A percentile compares a stretch with the other conserved stretches of the same genome.
Evolutionary conservation across 92 coral and sea anemone species (phyloP).

Genomic region (Paramuricea clavata): DNA sequence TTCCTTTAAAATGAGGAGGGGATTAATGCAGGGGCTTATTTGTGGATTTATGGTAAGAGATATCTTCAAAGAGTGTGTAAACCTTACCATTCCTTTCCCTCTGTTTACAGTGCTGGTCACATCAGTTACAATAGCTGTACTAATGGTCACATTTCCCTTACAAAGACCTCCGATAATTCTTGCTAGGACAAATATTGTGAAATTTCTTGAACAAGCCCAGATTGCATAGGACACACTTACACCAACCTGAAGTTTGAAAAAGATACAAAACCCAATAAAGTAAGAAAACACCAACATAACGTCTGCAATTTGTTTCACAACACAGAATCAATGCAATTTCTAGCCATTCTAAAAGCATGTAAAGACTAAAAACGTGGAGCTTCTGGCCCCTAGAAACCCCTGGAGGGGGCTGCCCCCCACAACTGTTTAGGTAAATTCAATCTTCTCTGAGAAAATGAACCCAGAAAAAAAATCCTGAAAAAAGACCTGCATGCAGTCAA

Average conservation of each 20-base stretch:
- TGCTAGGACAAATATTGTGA: slow-evolving; percentile 90
- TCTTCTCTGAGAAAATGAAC: no score
- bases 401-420: no score
- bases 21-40: background rate
- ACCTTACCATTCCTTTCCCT: slow-evolving; percentile 95
- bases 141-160: slow-evolving; percentile 93
- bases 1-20: background rate
- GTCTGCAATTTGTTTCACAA: background rate
- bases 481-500: background rate
- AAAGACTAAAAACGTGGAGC: no score
- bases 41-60: background rate
- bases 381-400: no score
- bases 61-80: background rate
- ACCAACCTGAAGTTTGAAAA: slow-evolving; percentile 73
- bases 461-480: no score
- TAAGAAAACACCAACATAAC: background rate
- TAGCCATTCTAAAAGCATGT: no score
- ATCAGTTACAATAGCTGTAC: slow-evolving; percentile 92
- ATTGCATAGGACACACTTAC: slow-evolving; percentile 80
- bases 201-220: slow-evolving; percentile 89
- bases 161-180: slow-evolving; percentile 94
- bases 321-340: no score
- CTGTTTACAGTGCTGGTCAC: slow-evolving; percentile 85
- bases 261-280: background rate
- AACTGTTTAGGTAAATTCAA: no score